A percentile compares a stretch with the other conserved stretches of the same genome.
Conservation (phyloP, 1,140 invertebrate genomes). For the Apis florea region DNA sequence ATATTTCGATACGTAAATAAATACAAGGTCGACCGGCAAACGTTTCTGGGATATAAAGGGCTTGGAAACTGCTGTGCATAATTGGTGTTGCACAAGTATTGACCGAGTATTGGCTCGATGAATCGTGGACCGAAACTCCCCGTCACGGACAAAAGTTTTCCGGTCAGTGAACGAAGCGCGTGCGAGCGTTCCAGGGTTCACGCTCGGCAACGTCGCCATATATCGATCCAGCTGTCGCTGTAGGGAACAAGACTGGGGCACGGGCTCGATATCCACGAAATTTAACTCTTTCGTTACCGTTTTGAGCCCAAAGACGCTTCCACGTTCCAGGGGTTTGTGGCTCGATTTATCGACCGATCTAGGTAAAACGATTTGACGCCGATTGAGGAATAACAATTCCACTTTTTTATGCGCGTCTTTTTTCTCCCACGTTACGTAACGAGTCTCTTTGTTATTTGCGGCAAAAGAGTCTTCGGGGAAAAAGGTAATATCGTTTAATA, state of each 20-base stretch:
- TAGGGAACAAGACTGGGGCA: slow-evolving; percentile 62
- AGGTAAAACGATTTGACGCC: not conserved
- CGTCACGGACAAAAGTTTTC: slow-evolving; percentile 31
- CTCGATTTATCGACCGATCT: slow-evolving; percentile 9
- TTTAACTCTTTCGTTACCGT: slow-evolving; percentile 59
- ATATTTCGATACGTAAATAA: slow-evolving; percentile 76
- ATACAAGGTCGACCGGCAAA: slow-evolving; percentile 73
- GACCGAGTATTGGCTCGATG: slow-evolving; percentile 10
- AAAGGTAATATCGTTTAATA: not conserved
- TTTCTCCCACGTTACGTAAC: not conserved
- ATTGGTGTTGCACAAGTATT: slow-evolving; percentile 57
- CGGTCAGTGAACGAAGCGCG: slow-evolving; percentile 30
- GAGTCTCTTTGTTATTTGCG: not conserved
- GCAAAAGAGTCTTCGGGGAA: not conserved
- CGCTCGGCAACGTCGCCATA: slow-evolving; percentile 67
- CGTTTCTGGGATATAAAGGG: slow-evolving; percentile 70
- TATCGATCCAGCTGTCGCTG: slow-evolving; percentile 66
- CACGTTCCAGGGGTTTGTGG: not conserved
- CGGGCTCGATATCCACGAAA: slow-evolving; percentile 56
- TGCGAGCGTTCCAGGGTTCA: slow-evolving; percentile 59
- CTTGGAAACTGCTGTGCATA: slow-evolving; percentile 59
- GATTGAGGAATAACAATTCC: no score
- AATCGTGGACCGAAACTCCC: no score
- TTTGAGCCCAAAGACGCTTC: not conserved
- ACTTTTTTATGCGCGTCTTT: not conserved